Evolutionary conservation across 2,797 vertebrate species (phyloP), one percentile per base, ranked within the genome.

Genomic region (Anabas testudineus): DNA sequence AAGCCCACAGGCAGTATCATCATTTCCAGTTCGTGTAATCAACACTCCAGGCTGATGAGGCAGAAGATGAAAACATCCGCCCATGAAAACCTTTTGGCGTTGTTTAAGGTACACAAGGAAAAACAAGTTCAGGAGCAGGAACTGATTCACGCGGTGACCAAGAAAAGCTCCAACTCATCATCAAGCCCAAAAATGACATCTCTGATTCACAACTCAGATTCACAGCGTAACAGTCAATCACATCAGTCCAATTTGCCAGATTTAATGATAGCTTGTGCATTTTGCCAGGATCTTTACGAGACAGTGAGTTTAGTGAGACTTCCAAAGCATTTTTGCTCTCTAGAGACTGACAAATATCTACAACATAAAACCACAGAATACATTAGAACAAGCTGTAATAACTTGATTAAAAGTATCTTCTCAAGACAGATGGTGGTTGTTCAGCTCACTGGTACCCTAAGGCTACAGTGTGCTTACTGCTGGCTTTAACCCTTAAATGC

Each of bases 11-110:
- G 78, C 85, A 63, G 69, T 37, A 74, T 71, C 82, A 84, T 76
- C 67, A 71, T 78, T 84, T 69, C 65, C 71, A 74, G 68, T 47
- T 49, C 28, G 41, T 69, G 77, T 86, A 89, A 92, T 91, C 87
- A 90, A 85, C 80, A 84, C 87, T 69, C 51, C 43, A 24, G 72
- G 85, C 83, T 86, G 89, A 86, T 87, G 85, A 87, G 79, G 84
- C 83, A 74, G 66, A 86, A 76, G 74, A 89, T 88, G 68, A 84
- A 90, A 86, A 87, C 84, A 86, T 85, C 78, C 73, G 61, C 49
- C 64, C 3, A 16, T 70, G 63, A 78, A 83, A 72, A 87, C 67
- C 58, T 87, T n/a, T 90, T 55, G 77, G 74, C 82, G 85, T 68
- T 78, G 82, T 89, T 81, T 67, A 63, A 70, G 65, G 48, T 49